A percentile compares a stretch with the other conserved stretches of the same genome.
These are phyloP conservation scores for Piezodorus guildinii DNA, from an alignment of 1,140 invertebrate species.

Conservation along the genomic window DNA sequence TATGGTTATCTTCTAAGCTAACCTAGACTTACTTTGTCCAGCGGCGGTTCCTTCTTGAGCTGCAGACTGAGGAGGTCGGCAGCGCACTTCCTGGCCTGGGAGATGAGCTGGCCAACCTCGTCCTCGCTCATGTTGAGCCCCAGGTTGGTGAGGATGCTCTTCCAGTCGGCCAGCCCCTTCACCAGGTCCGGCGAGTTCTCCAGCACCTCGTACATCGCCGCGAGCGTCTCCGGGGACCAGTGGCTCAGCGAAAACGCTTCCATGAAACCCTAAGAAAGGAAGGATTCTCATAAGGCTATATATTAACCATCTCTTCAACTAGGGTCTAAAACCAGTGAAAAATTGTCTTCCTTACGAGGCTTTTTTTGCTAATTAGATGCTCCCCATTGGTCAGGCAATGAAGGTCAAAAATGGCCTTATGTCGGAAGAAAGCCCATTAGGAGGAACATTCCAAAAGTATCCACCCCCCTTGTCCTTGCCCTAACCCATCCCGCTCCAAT, in stretches of 20 bases:
- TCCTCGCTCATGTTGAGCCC: conserved; percentile 10
- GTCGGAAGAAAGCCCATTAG: no score
- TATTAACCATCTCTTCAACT: no score
- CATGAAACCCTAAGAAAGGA: conserved; percentile 9
- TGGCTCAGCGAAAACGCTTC: conserved; percentile 13
- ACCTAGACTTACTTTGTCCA: not conserved
- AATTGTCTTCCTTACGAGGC: no score
- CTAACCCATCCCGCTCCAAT: no score
- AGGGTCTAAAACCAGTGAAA: no score
- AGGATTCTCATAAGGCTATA: no score
- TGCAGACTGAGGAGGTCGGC: not conserved
- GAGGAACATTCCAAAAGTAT: no score
- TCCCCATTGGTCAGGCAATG: no score
- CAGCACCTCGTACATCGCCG: conserved; percentile 17
- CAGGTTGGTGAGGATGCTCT: conserved; percentile 4
- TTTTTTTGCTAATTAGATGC: no score
- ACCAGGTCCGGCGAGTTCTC: conserved; percentile 1
- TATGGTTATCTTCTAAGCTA: no score
- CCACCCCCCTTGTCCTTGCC: no score
- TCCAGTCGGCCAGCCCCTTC: conserved; percentile 13
- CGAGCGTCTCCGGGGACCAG: conserved; percentile 17
- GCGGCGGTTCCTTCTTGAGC: not conserved
- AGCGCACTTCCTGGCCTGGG: conserved; percentile 5
- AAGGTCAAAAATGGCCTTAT: no score
- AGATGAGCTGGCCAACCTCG: not conserved